phyloP scores from a whole-genome alignment of 2,888 invertebrate genomes.

The Dolichomitus sp. region DNA sequence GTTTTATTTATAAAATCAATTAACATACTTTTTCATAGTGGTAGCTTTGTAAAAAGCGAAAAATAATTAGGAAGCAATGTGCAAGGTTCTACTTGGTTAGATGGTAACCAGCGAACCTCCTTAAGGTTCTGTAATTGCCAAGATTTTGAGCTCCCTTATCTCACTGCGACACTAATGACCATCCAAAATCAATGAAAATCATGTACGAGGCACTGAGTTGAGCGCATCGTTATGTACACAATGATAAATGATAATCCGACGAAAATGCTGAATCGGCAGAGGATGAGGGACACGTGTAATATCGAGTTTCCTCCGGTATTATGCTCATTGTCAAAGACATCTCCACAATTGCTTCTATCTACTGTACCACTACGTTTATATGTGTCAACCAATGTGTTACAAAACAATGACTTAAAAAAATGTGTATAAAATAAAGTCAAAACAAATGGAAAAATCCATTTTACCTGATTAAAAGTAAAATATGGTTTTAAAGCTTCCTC shows the following conservation, averaged over 20 bases:
- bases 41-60: neutral
- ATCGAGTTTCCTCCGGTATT: neutral
- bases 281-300: neutral
- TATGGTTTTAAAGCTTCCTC: constrained; percentile 89
- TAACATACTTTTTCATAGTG: neutral
- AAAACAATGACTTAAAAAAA: constrained; percentile 7
- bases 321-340: constrained; percentile 1
- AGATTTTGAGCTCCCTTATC: neutral
- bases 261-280: constrained; percentile 17
- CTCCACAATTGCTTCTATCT: constrained; percentile 27
- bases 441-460: constrained; percentile 25
- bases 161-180: neutral
- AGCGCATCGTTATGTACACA: neutral
- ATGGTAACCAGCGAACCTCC: too few relatives aligned
- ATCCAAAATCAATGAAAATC: constrained; percentile 4
- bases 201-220: neutral
- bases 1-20: too few relatives aligned
- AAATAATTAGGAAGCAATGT: too few relatives aligned
- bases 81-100: neutral
- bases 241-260: constrained; percentile 8
- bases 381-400: neutral
- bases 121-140: neutral
- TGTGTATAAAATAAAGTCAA: neutral
- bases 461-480: constrained; percentile 88
- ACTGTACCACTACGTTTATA: neutral